Base-by-base conservation (phyloP, 2,113 vertebrate genomes). In the Charadrius vociferus region DNA sequence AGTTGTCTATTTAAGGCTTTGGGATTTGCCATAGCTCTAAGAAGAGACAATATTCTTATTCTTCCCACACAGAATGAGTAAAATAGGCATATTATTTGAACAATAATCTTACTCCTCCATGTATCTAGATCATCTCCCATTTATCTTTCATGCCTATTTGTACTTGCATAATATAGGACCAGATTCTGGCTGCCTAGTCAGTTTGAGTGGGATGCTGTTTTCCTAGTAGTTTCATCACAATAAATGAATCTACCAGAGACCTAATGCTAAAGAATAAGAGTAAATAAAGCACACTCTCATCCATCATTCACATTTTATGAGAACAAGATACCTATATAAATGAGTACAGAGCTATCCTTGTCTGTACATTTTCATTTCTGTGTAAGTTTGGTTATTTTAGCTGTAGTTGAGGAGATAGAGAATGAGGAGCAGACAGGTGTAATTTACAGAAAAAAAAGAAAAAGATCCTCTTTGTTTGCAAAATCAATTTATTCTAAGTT, bases 401-500 rank as follows among this genome's bases (percentile, higher is more conserved):
- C 43, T 63, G 34, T 17, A 63, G 41, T 58, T 74, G 22, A 80
- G 32, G 29, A 73, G 21, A n/a, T 0, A 83, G 16, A 50, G 36
- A 79, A 80, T 17, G 14, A 56, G 26, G 50, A 43, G 16, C n/a
- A 68, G 22, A 81, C 22, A 34, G 70, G 56, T 78, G 53, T 27
- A 59, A 74, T 39, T 88, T 90, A 93, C 17, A n/a, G 1, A 65
- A 15, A 3, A 81, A 58, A 72, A 49, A 79, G 20, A 41, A 58
- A 30, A 43, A 79, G 2, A 45, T 37, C 43, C 29, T 5, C 5
- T 36, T 84, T 93, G 62, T 62, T 88, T 81, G 75, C 61, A 96
- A 94, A 94, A 93, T 62, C 73, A 61, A 71, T 95, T 96, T 94
- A 91, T 93, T 90, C 93, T 49, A 78, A 92, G 32, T 34, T 90